A percentile compares a stretch with the other conserved stretches of the same genome.
Evolutionary conservation across 2,797 vertebrate genomes (phyloP).

Genomic region (Pempheris klunzingeri): DNA sequence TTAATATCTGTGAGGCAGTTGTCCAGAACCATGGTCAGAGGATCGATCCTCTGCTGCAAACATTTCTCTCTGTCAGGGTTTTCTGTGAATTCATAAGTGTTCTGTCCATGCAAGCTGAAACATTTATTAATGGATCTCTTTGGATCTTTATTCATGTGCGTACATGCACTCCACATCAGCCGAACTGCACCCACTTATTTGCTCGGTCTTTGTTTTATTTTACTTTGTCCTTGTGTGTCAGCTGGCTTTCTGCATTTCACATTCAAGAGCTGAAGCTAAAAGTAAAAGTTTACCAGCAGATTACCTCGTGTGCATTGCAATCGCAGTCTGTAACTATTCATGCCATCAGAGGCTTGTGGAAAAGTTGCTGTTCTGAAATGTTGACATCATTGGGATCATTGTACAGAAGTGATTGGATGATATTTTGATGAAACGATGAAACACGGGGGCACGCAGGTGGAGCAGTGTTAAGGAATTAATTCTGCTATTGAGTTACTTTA

Average conservation of each 20-base stretch:
- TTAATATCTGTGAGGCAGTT: conserved; percentile 20
- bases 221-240: neutral
- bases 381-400: too few relatives aligned
- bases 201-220: neutral
- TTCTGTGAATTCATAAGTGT: conserved; percentile 1
- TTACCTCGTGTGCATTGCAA: neutral
- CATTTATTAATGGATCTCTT: conserved; percentile 3
- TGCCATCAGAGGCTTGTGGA: too few relatives aligned
- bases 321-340: neutral
- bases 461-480: too few relatives aligned
- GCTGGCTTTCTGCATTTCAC: neutral
- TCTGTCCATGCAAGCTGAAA: conserved; percentile 11
- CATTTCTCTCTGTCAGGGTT: conserved; percentile 22
- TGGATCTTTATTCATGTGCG: conserved; percentile 5
- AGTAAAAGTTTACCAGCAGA: neutral
- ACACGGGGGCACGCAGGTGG: too few relatives aligned
- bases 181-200: neutral
- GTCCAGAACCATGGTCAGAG: conserved; percentile 5
- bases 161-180: too few relatives aligned
- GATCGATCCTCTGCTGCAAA: conserved; percentile 30
- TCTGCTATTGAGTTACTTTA: too few relatives aligned
- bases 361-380: too few relatives aligned
- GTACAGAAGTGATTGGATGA: too few relatives aligned
- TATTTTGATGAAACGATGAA: too few relatives aligned
- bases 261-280: neutral